phyloP scores from a whole-genome alignment of 1,140 invertebrate genomes.

The Pemphigus obesinymphae region DNA sequence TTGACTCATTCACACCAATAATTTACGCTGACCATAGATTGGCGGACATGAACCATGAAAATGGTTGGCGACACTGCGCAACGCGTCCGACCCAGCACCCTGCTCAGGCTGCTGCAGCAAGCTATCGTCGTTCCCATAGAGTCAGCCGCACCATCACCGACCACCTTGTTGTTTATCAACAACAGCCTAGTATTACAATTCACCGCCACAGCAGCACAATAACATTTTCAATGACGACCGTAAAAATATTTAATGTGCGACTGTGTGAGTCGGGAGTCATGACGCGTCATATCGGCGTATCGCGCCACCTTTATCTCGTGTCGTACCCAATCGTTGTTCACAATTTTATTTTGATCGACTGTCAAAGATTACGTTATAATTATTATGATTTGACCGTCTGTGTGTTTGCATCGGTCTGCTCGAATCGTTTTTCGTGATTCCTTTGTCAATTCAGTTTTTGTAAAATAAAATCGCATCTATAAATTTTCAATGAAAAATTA shows the following conservation, averaged over 20 bases:
- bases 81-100: background rate
- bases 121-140: no score
- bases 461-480: no score
- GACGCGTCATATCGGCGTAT: background rate
- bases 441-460: no score
- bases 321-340: background rate
- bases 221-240: no score
- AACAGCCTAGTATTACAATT: no score
- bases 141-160: background rate
- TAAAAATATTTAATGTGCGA: background rate
- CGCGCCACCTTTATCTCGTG: constrained; percentile 22
- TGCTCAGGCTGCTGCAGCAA: background rate
- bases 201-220: background rate
- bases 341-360: no score
- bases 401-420: no score
- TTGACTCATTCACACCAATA: background rate
- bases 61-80: background rate
- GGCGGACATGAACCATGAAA: background rate
- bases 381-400: background rate
- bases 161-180: background rate
- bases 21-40: background rate
- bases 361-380: no score
- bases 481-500: no score
- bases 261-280: background rate
- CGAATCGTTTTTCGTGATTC: background rate